Percentiles rank a stretch among this genome's conserved stretches.
phyloP scores from a whole-genome alignment of 2,797 vertebrate species.

The Gymnoscopelus braueri region DNA sequence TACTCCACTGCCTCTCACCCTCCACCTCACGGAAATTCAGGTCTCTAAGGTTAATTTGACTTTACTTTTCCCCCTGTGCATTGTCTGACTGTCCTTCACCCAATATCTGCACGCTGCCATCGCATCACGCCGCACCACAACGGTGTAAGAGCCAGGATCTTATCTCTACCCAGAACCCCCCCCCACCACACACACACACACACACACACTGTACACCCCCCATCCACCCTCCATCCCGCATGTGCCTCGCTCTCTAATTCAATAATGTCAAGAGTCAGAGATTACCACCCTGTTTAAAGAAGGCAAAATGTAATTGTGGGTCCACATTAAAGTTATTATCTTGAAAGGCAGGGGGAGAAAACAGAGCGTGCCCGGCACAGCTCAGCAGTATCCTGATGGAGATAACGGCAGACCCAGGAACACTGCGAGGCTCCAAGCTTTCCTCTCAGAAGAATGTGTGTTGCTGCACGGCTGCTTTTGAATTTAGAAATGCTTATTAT shows the following conservation, averaged over 20 bases:
- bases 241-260: slow-evolving; percentile 62
- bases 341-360: slow-evolving; percentile 70
- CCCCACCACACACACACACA: slow-evolving; percentile 17
- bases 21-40: slow-evolving; percentile 54
- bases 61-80: slow-evolving; percentile 69
- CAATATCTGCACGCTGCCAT: slow-evolving; percentile 66
- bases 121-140: slow-evolving; percentile 46
- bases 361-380: slow-evolving; percentile 30
- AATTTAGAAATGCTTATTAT: slow-evolving; percentile 48
- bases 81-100: slow-evolving; percentile 72
- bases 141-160: slow-evolving; percentile 61
- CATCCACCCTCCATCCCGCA: too few species aligned
- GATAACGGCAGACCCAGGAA: slow-evolving; percentile 61
- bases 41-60: slow-evolving; percentile 81
- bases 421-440: slow-evolving; percentile 36
- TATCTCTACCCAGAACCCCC: slow-evolving; percentile 53
- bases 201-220: slow-evolving; percentile 4
- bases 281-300: slow-evolving; percentile 82
- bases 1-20: slow-evolving; percentile 41
- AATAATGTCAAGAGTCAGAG: slow-evolving; percentile 81
- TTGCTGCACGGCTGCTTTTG: slow-evolving; percentile 53
- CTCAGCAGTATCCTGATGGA: slow-evolving; percentile 61
- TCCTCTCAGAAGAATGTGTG: slow-evolving; percentile 55
- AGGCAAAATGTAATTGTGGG: slow-evolving; percentile 81
- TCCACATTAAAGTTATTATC: slow-evolving; percentile 85